Percentiles rank a stretch among this genome's conserved stretches.
Evolutionary conservation across 2,888 invertebrate genomes (phyloP).

Genomic region (Achlya flavicornis): DNA sequence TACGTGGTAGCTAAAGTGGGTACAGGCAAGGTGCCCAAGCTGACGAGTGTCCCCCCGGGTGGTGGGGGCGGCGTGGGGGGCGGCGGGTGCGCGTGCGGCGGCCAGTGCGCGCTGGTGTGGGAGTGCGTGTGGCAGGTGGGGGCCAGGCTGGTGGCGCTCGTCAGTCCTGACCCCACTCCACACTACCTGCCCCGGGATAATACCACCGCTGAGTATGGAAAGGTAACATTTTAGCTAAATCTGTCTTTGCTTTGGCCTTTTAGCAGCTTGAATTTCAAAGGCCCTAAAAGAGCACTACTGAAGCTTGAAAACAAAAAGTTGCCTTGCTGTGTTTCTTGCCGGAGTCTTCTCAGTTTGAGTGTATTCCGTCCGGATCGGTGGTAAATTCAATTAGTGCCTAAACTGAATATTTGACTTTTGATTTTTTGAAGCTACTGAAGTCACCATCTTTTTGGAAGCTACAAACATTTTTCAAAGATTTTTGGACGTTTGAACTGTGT

Average conservation of each 20-base stretch:
- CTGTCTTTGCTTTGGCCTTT: not conserved
- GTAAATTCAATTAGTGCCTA: too few relatives aligned
- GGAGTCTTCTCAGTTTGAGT: too few relatives aligned
- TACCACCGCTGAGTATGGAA: conserved; percentile 84
- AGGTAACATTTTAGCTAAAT: conserved; percentile 69
- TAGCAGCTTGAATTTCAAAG: too few relatives aligned
- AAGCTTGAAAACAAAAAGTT: too few relatives aligned
- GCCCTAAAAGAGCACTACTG: too few relatives aligned
- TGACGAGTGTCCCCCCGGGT: conserved; percentile 5
- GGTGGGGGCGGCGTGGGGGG: conserved; percentile 23
- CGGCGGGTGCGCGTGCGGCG: conserved; percentile 32
- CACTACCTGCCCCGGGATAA: conserved; percentile 85
- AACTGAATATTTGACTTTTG: too few relatives aligned
- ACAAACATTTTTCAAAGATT: too few relatives aligned
- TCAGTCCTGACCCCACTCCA: conserved; percentile 85
- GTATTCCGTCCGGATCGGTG: too few relatives aligned
- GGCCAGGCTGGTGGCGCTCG: conserved; percentile 90
- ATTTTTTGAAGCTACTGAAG: too few relatives aligned
- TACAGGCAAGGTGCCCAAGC: conserved; percentile 17
- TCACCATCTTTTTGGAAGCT: too few relatives aligned
- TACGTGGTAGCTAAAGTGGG: conserved; percentile 85
- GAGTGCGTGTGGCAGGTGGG: conserved; percentile 96
- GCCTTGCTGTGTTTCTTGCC: too few relatives aligned
- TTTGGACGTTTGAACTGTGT: too few relatives aligned
- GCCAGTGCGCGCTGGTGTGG: conserved; percentile 87